Percentiles rank a stretch among this genome's conserved stretches.
Conservation (phyloP, 1,140 invertebrate species). For the Micrasema minimum region DNA sequence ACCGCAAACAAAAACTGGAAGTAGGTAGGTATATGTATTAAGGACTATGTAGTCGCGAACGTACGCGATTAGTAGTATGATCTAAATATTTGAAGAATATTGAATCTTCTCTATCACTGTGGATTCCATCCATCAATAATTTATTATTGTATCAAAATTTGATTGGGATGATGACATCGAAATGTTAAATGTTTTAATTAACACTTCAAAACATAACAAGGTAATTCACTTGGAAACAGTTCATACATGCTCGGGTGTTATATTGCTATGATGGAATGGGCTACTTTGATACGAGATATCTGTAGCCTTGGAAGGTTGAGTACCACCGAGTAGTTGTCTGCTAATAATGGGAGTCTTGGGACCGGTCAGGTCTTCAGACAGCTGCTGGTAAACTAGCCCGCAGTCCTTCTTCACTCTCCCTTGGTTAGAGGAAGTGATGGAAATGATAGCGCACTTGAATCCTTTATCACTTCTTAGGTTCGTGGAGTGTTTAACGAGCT, state of each 20-base stretch:
- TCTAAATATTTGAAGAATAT: too few relatives aligned
- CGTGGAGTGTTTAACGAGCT: background rate
- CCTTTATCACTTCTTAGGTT: background rate
- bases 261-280: conserved; percentile 73
- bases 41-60: background rate
- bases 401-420: conserved; percentile 65
- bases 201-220: too few relatives aligned
- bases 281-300: conserved; percentile 71
- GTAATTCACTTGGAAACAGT: background rate
- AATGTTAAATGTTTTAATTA: background rate
- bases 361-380: conserved; percentile 68
- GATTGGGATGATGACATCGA: conserved; percentile 1
- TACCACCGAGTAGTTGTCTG: conserved; percentile 59
- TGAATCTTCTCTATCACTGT: too few relatives aligned
- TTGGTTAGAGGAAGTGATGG: conserved; percentile 6
- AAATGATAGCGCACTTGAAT: conserved; percentile 12
- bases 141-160: background rate
- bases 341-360: conserved; percentile 69
- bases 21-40: background rate
- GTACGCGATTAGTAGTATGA: too few relatives aligned
- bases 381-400: conserved; percentile 69
- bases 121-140: too few relatives aligned
- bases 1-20: background rate
- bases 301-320: conserved; percentile 67
- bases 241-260: conserved; percentile 72